Conservation (phyloP, 2,797 vertebrate species). For the Hyperoplus immaculatus region DNA sequence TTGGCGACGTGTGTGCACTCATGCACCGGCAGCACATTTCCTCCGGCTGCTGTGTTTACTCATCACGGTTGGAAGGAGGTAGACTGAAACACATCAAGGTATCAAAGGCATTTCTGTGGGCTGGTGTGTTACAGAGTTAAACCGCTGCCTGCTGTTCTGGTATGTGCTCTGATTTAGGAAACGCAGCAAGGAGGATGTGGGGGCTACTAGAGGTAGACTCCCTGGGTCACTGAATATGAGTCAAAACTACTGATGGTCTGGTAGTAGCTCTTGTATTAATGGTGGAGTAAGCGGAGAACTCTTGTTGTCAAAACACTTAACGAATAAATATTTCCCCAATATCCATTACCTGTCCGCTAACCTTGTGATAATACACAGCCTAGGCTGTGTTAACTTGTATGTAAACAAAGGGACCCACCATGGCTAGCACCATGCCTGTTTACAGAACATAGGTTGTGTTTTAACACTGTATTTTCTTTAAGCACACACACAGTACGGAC, state of each 20-base stretch:
- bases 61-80: conserved; percentile 72
- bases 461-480: too few relatives aligned
- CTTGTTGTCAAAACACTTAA: too few relatives aligned
- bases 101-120: conserved; percentile 85
- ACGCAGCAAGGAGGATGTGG: conserved; percentile 72
- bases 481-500: too few relatives aligned
- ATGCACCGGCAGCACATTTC: conserved; percentile 59
- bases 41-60: conserved; percentile 77
- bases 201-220: conserved; percentile 60
- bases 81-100: conserved; percentile 79
- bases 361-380: too few relatives aligned
- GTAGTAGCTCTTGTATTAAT: conserved; percentile 4
- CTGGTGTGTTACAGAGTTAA: conserved; percentile 78
- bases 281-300: too few relatives aligned
- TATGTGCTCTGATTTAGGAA: conserved; percentile 83
- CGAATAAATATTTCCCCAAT: too few relatives aligned
- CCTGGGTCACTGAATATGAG: conserved; percentile 60
- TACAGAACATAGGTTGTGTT: too few relatives aligned
- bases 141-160: conserved; percentile 84
- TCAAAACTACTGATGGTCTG: conserved; percentile 53
- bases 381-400: too few relatives aligned
- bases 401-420: too few relatives aligned
- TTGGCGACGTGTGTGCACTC: conserved; percentile 38
- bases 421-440: too few relatives aligned
- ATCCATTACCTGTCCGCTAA: too few relatives aligned